phyloP scores from a whole-genome alignment of 2,888 invertebrate genomes.

The Acronicta alni region DNA sequence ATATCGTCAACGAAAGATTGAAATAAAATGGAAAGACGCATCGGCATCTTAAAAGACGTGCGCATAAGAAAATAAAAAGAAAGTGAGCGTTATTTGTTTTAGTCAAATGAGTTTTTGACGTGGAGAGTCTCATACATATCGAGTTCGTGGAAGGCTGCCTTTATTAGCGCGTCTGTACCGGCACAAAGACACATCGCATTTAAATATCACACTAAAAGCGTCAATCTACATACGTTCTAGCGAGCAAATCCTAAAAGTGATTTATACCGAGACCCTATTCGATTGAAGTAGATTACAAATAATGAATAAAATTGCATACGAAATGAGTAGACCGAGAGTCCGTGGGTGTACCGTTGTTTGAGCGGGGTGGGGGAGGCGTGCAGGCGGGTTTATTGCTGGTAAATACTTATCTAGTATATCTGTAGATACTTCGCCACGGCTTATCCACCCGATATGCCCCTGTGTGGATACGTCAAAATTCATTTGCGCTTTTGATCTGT shows the following conservation, averaged over 20 bases:
- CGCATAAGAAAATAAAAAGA: conserved; percentile 77
- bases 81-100: conserved; percentile 82
- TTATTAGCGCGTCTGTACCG: conserved; percentile 81
- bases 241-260: conserved; percentile 87
- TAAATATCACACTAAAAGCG: conserved; percentile 88
- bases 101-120: conserved; percentile 86
- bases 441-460: conserved; percentile 59
- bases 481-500: conserved; percentile 68
- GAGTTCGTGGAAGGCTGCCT: conserved; percentile 72
- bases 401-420: conserved; percentile 70
- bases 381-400: conserved; percentile 78
- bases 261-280: conserved; percentile 87
- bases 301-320: conserved; percentile 89
- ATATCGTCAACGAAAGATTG: conserved; percentile 65
- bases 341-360: conserved; percentile 83
- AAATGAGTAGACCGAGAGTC: conserved; percentile 85
- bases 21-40: conserved; percentile 72
- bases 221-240: conserved; percentile 87
- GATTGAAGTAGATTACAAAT: conserved; percentile 89
- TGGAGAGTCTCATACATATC: conserved; percentile 75
- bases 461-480: conserved; percentile 65
- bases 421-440: conserved; percentile 58
- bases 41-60: conserved; percentile 77
- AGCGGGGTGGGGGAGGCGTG: conserved; percentile 66
- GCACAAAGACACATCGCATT: conserved; percentile 82